phyloP scores from a whole-genome alignment of 1,140 invertebrate genomes.

The Anastrepha obliqua region DNA sequence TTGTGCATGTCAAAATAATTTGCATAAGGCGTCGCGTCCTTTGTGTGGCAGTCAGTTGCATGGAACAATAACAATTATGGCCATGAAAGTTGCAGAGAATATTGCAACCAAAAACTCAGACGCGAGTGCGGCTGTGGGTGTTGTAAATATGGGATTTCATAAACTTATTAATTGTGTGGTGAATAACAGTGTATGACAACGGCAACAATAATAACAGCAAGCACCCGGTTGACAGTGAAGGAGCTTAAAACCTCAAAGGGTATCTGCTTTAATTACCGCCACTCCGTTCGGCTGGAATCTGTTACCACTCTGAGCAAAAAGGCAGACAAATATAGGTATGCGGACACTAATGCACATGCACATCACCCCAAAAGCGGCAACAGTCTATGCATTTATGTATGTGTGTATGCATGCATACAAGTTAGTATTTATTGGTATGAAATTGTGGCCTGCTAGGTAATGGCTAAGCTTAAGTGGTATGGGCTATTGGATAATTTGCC shows the following conservation, averaged over 20 bases:
- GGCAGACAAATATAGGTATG: no score
- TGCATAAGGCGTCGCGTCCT: background rate
- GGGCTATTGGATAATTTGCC: background rate
- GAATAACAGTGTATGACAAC: background rate
- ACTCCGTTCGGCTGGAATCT: background rate
- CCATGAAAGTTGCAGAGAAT: no score
- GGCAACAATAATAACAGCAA: background rate
- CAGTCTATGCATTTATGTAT: no score
- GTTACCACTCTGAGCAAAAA: no score
- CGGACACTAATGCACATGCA: no score
- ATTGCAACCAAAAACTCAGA: background rate
- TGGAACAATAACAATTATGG: no score
- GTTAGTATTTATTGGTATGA: background rate
- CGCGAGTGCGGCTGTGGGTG: background rate
- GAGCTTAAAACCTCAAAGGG: background rate
- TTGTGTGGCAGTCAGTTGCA: no score
- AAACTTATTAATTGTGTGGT: background rate
- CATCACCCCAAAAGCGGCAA: no score
- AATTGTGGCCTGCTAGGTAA: background rate
- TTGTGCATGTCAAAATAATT: constrained; percentile 1
- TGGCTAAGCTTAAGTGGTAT: background rate
- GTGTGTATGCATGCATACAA: no score
- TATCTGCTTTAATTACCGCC: background rate
- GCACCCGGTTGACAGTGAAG: background rate
- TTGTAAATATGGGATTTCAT: background rate